Evolutionary conservation across 2,888 invertebrate species (phyloP), one percentile per base, ranked within the genome.

Genomic region (Drosophila greeni): DNA sequence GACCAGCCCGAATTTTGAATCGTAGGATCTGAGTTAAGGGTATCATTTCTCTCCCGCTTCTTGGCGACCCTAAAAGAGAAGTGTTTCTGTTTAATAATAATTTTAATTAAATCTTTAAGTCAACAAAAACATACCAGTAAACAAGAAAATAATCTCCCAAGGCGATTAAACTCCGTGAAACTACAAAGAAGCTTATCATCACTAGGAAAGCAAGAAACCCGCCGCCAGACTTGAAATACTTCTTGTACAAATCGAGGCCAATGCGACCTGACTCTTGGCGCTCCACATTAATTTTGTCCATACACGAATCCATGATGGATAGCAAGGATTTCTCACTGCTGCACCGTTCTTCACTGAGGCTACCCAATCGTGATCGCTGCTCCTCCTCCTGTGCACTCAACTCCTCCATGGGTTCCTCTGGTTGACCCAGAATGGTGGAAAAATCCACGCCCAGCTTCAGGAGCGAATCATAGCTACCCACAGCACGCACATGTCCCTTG

Each of bases 91-190:
- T 24, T 8, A 24, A 24, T 2, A 24, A 7, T 8, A 24, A 24
- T 24, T 24, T 24, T 2, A 8, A 7, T 24, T 24, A 7, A 24
- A 24, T 24, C 24, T 24, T 24, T 7, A 24, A 24, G 7, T 24
- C 7, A 2, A 8, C 2, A 0, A 26, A 26, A 29, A 23, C 80
- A 75, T 64, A 59, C 95, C 95, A 95, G 82, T 91, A 92, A 7
- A 94, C 92, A 8, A 95, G 91, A 90, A 94, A 95, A 89, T 92
- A 95, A 86, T 96, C 96, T 1, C 93, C 92, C 7, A 91, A 91
- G 2, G 42, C 42, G 0, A 42, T 42, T 24, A 42, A 9, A 5
- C 40, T 42, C 23, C 95, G 95, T 1, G 95, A 91, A 0, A 92
- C 65, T 16, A 93, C 73, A 72, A 93, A 94, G 24, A 93, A 90